phyloP scores from a whole-genome alignment of 2,113 vertebrate species.

The Heptranchias perlo region DNA sequence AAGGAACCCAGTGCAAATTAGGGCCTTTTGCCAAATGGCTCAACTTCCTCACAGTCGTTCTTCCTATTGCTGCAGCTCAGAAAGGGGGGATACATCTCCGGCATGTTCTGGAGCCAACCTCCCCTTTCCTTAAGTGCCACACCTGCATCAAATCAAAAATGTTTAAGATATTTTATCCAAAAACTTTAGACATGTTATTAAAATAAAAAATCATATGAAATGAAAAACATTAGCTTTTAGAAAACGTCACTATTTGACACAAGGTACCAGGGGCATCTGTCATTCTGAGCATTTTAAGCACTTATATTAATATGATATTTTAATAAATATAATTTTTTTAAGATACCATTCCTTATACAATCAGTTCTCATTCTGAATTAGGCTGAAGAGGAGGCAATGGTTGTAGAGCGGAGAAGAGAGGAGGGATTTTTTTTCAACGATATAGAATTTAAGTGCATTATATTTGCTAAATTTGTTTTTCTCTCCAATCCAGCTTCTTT shows the following conservation, averaged over 20 bases:
- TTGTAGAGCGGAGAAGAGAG: background rate
- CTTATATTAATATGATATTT: background rate
- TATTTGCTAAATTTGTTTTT: background rate
- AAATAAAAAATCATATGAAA: background rate
- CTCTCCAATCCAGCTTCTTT: background rate
- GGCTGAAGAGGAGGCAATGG: background rate
- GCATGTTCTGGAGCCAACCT: too few relatives aligned
- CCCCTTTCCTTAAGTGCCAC: too few relatives aligned
- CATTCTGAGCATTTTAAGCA: background rate
- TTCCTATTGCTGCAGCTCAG: background rate
- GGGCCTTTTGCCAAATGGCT: background rate
- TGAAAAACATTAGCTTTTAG: background rate
- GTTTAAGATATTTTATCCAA: background rate
- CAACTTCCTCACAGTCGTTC: background rate
- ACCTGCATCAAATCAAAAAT: background rate
- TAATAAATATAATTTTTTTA: constrained; percentile 9
- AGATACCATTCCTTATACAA: background rate
- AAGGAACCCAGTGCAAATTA: background rate
- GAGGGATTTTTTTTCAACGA: background rate
- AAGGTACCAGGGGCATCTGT: background rate
- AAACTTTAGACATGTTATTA: background rate
- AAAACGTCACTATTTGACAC: background rate
- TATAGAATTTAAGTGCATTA: background rate
- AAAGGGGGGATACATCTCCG: background rate
- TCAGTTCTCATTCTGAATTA: background rate